A percentile compares a stretch with the other conserved stretches of the same genome.
Evolutionary conservation across 2,797 vertebrate species (phyloP).

Genomic region (Scyliorhinus canicula): DNA sequence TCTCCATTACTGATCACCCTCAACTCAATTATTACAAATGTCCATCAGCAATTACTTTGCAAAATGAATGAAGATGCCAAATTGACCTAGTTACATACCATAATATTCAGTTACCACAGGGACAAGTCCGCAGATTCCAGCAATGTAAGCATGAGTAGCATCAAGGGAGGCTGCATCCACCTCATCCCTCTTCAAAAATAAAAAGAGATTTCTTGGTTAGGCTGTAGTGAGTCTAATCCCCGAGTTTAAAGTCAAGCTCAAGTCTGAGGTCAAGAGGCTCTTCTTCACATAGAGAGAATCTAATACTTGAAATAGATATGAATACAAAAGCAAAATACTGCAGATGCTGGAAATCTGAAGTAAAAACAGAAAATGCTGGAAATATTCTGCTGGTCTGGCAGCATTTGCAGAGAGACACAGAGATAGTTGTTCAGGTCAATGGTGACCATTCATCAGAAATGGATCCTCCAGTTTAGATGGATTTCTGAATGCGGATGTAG

Average conservation of each 20-base stretch:
- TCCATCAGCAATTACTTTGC: background rate
- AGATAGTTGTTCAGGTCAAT: too few relatives aligned
- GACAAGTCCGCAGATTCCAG: conserved; percentile 75
- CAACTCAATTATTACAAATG: background rate
- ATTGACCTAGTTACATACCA: conserved; percentile 53
- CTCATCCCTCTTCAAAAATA: conserved; percentile 67
- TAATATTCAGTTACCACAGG: conserved; percentile 82
- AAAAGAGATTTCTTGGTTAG: background rate
- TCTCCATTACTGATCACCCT: background rate
- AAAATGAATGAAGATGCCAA: background rate
- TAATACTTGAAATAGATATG: background rate
- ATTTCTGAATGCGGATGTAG: background rate
- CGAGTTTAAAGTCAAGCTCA: background rate
- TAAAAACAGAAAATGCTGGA: too few relatives aligned
- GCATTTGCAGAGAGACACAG: background rate
- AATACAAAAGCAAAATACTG: background rate
- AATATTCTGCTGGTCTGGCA: too few relatives aligned
- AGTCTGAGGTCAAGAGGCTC: background rate
- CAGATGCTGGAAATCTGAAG: background rate
- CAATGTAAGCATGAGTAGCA: conserved; percentile 76
- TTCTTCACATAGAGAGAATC: background rate
- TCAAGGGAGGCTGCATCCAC: conserved; percentile 81
- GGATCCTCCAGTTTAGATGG: background rate
- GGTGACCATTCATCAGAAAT: background rate
- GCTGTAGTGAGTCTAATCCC: background rate